A percentile compares a stretch with the other conserved stretches of the same genome.
Conservation (phyloP, 1,140 invertebrate species). For the Drosophila elegans region DNA sequence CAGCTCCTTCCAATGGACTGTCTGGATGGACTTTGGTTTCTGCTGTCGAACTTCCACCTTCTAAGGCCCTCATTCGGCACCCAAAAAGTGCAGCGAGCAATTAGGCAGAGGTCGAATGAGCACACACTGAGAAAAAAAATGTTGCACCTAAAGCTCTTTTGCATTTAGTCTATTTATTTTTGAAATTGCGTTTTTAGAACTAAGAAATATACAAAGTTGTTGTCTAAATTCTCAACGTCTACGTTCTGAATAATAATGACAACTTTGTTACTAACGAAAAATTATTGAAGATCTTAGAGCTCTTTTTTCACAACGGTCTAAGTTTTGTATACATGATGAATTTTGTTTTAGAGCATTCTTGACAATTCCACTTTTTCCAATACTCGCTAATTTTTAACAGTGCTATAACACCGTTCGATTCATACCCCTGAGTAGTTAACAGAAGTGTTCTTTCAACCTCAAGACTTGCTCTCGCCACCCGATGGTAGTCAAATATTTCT, state of each 20-base stretch:
- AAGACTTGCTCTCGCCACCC: conserved; percentile 34
- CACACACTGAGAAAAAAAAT: not conserved
- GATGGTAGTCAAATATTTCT: conserved; percentile 68
- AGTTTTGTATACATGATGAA: no score
- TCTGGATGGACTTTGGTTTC: conserved; percentile 29
- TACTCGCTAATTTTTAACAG: not conserved
- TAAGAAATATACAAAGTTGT: no score
- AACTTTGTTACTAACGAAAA: no score
- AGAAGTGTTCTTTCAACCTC: conserved; percentile 28
- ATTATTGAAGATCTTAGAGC: no score
- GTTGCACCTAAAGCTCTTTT: not conserved
- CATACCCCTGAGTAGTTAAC: conserved; percentile 8
- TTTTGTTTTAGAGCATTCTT: no score
- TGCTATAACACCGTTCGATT: not conserved
- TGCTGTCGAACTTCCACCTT: not conserved
- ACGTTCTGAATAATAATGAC: no score
- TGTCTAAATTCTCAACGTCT: no score
- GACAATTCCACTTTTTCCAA: not conserved
- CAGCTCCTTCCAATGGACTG: conserved; percentile 36
- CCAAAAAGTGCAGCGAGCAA: conserved; percentile 63
- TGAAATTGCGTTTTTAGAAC: no score
- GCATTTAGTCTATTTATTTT: no score
- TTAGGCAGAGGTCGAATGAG: conserved; percentile 51
- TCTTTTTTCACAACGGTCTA: no score
- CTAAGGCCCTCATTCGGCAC: conserved; percentile 12